Evolutionary conservation across 2,797 vertebrate species (phyloP).

Genomic region (Orientallactaga sibirica): DNA sequence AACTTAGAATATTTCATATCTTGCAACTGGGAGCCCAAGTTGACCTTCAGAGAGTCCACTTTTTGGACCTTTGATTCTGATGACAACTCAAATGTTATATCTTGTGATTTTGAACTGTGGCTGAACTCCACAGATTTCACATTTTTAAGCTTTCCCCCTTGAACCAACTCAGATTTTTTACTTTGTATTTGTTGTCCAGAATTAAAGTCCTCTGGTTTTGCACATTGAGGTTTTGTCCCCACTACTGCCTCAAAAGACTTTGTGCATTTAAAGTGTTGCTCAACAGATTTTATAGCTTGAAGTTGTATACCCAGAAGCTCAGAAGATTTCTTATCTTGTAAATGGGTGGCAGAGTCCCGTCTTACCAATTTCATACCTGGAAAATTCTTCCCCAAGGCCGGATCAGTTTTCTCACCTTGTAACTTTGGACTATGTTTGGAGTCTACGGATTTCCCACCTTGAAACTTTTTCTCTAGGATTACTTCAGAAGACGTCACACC

Average conservation of each 20-base stretch:
- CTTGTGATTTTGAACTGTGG: slow-evolving; percentile 14
- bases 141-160: slow-evolving; percentile 42
- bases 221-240: slow-evolving; percentile 6
- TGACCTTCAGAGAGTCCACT: not conserved
- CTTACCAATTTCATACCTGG: slow-evolving; percentile 44
- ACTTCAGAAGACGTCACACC: slow-evolving; percentile 37
- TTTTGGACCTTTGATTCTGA: slow-evolving; percentile 14
- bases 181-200: slow-evolving; percentile 51
- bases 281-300: not conserved
- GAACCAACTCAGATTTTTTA: slow-evolving; percentile 35
- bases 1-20: slow-evolving; percentile 46
- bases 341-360: not conserved
- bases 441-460: slow-evolving; percentile 47
- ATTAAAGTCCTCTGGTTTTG: not conserved
- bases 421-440: slow-evolving; percentile 46
- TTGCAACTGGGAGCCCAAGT: slow-evolving; percentile 48
- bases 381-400: not conserved
- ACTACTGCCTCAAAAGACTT: not conserved
- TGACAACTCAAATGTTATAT: slow-evolving; percentile 15
- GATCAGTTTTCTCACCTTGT: slow-evolving; percentile 55
- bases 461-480: not conserved
- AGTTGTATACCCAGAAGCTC: not conserved
- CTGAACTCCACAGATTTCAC: slow-evolving; percentile 35
- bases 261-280: not conserved
- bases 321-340: slow-evolving; percentile 7